Conservation (phyloP, 2,888 invertebrate species). For the Leucozona laternaria region DNA sequence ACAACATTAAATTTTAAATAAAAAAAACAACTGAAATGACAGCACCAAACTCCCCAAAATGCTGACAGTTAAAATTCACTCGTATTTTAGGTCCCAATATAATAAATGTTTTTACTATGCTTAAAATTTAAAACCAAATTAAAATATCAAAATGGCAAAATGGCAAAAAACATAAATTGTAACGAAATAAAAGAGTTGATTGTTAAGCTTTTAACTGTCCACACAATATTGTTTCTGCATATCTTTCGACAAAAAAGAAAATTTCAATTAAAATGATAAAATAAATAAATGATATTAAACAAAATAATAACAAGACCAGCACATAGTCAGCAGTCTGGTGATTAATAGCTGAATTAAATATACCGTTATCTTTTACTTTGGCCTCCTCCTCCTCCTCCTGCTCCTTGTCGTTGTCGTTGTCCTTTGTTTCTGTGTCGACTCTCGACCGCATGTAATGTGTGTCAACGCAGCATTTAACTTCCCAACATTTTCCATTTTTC, state of each 20-base stretch:
- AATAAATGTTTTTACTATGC: no score
- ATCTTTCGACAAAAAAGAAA: not conserved
- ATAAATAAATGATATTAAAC: not conserved
- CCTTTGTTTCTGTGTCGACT: not conserved
- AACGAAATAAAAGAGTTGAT: not conserved
- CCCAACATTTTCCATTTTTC: not conserved
- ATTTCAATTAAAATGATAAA: slow-evolving; percentile 13
- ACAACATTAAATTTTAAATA: no score
- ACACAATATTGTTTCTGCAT: slow-evolving; percentile 9
- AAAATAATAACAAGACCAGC: not conserved
- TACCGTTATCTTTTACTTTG: slow-evolving; percentile 17
- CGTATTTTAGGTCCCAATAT: no score
- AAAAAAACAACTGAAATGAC: no score
- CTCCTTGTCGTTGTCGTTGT: not conserved
- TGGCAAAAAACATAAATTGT: not conserved
- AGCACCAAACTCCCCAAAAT: no score
- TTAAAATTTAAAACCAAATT: not conserved
- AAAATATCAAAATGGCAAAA: not conserved
- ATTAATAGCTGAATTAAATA: slow-evolving; percentile 27
- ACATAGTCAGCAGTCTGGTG: slow-evolving; percentile 8
- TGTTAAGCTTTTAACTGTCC: slow-evolving; percentile 4
- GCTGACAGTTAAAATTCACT: no score
- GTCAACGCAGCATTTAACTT: slow-evolving; percentile 36
- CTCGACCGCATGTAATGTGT: slow-evolving; percentile 17
- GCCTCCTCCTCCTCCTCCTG: no score